These are phyloP conservation scores for Acholoe squamosa DNA, from an alignment of 2,888 invertebrate genomes.

Conservation along the genomic window DNA sequence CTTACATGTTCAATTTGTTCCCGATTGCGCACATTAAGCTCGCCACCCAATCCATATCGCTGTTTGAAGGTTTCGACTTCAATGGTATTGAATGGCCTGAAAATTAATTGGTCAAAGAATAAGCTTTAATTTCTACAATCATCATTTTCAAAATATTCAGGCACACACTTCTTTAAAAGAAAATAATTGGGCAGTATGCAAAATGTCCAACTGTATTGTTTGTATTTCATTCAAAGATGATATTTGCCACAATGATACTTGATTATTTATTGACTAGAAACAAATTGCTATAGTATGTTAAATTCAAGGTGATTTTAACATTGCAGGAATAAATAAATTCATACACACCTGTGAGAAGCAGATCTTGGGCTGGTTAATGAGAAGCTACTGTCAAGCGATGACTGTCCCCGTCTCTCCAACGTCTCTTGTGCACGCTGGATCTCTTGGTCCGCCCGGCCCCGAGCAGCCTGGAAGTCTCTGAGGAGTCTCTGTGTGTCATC, in stretches of 20 bases:
- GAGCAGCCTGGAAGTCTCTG: conserved; percentile 67
- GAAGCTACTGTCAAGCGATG: background rate
- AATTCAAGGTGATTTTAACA: no score
- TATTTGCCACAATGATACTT: no score
- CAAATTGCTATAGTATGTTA: no score
- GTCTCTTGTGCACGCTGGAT: conserved; percentile 67
- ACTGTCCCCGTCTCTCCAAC: conserved; percentile 35
- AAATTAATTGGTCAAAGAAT: no score
- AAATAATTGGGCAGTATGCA: no score
- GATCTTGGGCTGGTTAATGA: conserved; percentile 5
- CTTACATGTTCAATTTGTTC: conserved; percentile 38
- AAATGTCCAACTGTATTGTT: no score
- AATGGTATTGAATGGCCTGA: background rate
- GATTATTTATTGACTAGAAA: no score
- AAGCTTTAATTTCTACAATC: no score
- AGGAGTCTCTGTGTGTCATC: conserved; percentile 67
- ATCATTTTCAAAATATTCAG: no score
- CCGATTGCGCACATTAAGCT: background rate
- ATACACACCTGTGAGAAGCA: background rate
- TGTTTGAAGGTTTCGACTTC: conserved; percentile 54
- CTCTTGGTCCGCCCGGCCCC: conserved; percentile 65
- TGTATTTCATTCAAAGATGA: no score
- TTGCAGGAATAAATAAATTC: no score
- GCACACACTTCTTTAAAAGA: no score
- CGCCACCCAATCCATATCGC: conserved; percentile 42